These are phyloP conservation scores for Acanthoscelides obtectus DNA, from an alignment of 2,888 invertebrate genomes.

Conservation along the genomic window DNA sequence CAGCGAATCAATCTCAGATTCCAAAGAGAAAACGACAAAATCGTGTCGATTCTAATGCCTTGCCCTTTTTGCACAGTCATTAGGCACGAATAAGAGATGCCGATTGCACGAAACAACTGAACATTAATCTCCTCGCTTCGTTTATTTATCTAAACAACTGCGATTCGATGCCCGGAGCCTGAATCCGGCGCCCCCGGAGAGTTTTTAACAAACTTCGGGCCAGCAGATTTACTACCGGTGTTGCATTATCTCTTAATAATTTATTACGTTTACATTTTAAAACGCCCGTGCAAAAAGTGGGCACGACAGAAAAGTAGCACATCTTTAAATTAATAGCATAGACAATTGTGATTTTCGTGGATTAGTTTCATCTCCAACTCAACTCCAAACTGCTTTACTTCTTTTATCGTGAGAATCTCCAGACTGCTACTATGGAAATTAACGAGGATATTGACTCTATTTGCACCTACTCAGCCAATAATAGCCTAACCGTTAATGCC, in stretches of 20 bases:
- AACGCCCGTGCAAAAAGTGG: not conserved
- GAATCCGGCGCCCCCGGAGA: not conserved
- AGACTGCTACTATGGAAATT: no score
- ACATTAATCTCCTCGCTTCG: not conserved
- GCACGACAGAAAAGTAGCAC: not conserved
- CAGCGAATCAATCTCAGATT: not conserved
- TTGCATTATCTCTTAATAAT: not conserved
- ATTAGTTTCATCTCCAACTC: no score
- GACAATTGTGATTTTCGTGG: no score
- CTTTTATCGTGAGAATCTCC: no score
- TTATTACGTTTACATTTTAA: not conserved
- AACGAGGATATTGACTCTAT: no score
- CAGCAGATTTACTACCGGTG: not conserved
- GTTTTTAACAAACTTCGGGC: not conserved
- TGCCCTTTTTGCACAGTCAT: not conserved
- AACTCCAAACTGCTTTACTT: no score
- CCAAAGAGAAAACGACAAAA: not conserved
- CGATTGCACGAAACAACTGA: not conserved
- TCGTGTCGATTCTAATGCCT: not conserved
- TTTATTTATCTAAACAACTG: not conserved
- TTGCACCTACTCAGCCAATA: no score
- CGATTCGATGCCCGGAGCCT: not conserved
- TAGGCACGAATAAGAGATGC: not conserved
- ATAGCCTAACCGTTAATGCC: no score
- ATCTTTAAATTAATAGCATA: not conserved